phyloP scores from a whole-genome alignment of 2,797 vertebrate species.

The Trachops cirrhosus region DNA sequence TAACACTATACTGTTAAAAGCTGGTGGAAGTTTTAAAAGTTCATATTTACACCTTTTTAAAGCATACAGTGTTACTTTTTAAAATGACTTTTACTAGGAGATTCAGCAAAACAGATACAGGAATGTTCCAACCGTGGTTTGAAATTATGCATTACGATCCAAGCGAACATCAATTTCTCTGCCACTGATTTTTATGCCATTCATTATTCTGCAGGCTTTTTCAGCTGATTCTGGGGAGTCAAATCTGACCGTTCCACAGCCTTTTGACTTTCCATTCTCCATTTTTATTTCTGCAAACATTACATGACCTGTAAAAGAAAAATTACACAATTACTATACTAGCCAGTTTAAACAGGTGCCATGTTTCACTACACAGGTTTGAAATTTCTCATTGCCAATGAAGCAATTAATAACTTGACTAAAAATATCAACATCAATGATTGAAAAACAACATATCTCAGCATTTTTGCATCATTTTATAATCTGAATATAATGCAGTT shows the following conservation, averaged over 20 bases:
- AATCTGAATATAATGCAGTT: slow-evolving; percentile 21
- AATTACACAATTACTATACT: slow-evolving; percentile 61
- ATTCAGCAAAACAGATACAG: slow-evolving; percentile 90
- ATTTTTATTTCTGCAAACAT: slow-evolving; percentile 99
- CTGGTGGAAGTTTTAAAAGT: slow-evolving; percentile 86
- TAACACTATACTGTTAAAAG: slow-evolving; percentile 89
- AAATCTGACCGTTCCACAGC: slow-evolving; percentile 97
- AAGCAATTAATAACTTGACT: neutral
- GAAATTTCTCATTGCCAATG: slow-evolving; percentile 31
- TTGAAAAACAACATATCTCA: slow-evolving; percentile 20
- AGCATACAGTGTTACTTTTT: slow-evolving; percentile 87
- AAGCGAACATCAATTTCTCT: slow-evolving; percentile 98
- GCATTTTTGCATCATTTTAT: slow-evolving; percentile 26
- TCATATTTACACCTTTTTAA: slow-evolving; percentile 85
- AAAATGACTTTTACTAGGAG: slow-evolving; percentile 91
- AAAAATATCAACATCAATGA: slow-evolving; percentile 26
- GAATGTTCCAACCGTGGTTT: slow-evolving; percentile 82
- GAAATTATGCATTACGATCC: slow-evolving; percentile 94
- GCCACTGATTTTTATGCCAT: slow-evolving; percentile 98
- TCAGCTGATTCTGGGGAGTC: slow-evolving; percentile 96
- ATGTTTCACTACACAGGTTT: slow-evolving; percentile 7
- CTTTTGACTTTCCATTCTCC: slow-evolving; percentile 98
- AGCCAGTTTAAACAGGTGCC: slow-evolving; percentile 11
- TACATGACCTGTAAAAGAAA: slow-evolving; percentile 92
- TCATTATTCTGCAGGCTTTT: slow-evolving; percentile 98